Evolutionary conservation across 2,113 vertebrate genomes (phyloP).

Genomic region (Sarotherodon lohbergeri): DNA sequence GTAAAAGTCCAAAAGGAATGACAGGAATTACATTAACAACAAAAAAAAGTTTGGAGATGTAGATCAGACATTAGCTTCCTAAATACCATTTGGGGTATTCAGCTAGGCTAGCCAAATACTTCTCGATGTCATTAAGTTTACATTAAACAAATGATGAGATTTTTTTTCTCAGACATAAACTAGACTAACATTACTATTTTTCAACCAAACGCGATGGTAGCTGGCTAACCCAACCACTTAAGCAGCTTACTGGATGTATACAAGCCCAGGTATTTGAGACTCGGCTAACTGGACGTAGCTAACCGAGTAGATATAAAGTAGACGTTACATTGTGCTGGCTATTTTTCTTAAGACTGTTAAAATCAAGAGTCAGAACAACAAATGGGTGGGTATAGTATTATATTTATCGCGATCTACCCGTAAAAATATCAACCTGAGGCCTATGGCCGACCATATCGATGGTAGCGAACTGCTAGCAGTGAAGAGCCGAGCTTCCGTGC

Average conservation of each 20-base stretch:
- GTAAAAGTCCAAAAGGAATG: not conserved
- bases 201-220: not conserved
- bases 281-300: slow-evolving; percentile 14
- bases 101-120: not conserved
- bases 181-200: not conserved
- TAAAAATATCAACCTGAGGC: slow-evolving; percentile 7
- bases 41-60: not conserved
- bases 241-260: not conserved
- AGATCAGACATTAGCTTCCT: not conserved
- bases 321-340: not conserved
- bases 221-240: not conserved
- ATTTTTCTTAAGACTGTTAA: not conserved
- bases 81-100: not conserved
- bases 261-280: slow-evolving; percentile 1
- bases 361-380: rapidly evolving
- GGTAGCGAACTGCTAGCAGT: slow-evolving; percentile 26
- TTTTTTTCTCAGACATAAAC: not conserved
- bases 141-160: not conserved
- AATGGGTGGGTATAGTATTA: too few relatives aligned
- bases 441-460: slow-evolving; percentile 29
- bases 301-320: not conserved
- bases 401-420: not conserved
- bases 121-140: not conserved
- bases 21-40: not conserved
- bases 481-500: slow-evolving; percentile 23